Conservation (phyloP, 2,113 vertebrate genomes). For the Reinhardtius hippoglossoides region DNA sequence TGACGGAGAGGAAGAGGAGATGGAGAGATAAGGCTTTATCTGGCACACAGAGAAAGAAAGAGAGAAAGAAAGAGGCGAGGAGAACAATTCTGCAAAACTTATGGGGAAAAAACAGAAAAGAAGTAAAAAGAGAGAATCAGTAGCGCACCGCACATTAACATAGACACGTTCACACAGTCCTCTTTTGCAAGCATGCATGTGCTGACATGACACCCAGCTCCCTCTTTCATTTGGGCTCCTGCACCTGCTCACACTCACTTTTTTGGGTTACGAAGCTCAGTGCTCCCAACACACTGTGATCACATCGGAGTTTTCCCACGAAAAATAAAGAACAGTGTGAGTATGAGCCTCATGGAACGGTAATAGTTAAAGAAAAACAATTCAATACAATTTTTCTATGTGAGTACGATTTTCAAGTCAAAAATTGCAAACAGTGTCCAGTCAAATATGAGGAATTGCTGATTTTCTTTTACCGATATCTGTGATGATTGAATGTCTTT, state of each 20-base stretch:
- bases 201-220: constrained; percentile 38
- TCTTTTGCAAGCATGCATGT: constrained; percentile 22
- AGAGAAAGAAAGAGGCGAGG: constrained; percentile 7
- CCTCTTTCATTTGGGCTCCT: constrained; percentile 55
- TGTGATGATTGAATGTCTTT: too few species aligned
- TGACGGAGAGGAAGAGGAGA: constrained; percentile 49
- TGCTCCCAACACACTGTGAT: too few species aligned
- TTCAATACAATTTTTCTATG: too few species aligned
- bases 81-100: constrained; percentile 48
- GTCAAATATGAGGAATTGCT: too few species aligned
- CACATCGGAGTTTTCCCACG: not conserved
- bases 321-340: not conserved
- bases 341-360: not conserved
- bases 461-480: too few species aligned
- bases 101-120: not conserved
- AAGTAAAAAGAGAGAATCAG: not conserved
- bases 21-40: constrained; percentile 50
- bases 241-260: constrained; percentile 51
- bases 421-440: too few species aligned
- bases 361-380: too few species aligned
- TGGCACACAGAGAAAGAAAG: not conserved
- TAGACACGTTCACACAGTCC: not conserved
- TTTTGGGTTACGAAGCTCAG: too few species aligned
- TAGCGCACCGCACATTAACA: not conserved
- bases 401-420: too few species aligned